A percentile compares a stretch with the other conserved stretches of the same genome.
phyloP scores from a whole-genome alignment of 2,797 vertebrate genomes.

The Cynodonichthys magdalenae region DNA sequence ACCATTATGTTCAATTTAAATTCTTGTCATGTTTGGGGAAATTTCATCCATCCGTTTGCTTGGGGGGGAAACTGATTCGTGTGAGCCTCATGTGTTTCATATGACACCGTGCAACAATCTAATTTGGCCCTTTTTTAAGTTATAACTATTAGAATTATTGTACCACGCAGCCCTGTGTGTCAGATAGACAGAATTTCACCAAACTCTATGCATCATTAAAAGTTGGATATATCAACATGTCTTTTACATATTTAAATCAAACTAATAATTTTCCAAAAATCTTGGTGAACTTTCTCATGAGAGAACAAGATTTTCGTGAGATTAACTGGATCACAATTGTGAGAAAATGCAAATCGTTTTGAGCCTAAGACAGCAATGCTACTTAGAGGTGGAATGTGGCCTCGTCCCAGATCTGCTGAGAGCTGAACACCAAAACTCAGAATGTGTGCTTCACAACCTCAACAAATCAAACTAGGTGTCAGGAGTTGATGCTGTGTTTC shows the following conservation, averaged over 20 bases:
- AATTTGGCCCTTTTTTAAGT: no score
- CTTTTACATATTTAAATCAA: no score
- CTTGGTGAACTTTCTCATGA: neutral
- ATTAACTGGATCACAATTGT: slow-evolving; percentile 3
- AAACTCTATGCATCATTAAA: neutral
- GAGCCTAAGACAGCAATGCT: slow-evolving; percentile 7
- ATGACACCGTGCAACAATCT: neutral
- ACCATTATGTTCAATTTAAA: neutral
- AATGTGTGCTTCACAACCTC: no score
- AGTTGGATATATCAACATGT: no score
- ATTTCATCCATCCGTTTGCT: slow-evolving; percentile 5
- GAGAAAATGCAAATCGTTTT: slow-evolving; percentile 5
- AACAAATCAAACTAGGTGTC: no score
- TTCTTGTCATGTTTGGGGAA: slow-evolving; percentile 10
- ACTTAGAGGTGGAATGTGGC: slow-evolving; percentile 1
- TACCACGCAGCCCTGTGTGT: no score
- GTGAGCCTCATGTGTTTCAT: slow-evolving; percentile 15
- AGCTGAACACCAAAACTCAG: no score
- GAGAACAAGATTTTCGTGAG: slow-evolving; percentile 7
- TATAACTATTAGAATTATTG: no score
- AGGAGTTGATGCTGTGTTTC: neutral
- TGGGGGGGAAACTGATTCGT: neutral
- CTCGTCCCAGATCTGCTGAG: neutral
- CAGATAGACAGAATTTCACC: neutral
- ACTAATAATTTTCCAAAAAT: neutral